Conservation (phyloP, 2,113 vertebrate species). For the Pedionomus torquatus region DNA sequence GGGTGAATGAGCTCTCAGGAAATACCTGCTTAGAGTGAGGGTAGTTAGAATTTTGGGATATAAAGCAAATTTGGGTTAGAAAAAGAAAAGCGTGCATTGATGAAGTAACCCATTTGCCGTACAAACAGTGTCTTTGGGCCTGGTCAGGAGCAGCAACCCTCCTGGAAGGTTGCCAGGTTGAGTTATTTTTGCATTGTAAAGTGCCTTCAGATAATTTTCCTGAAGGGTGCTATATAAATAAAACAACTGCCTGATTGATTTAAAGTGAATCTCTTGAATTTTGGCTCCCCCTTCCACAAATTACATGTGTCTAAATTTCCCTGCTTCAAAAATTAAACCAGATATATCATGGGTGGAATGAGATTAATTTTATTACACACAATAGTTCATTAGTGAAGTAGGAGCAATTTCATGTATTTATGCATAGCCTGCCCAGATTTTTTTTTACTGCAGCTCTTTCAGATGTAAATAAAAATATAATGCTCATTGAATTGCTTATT, state of each 20-base stretch:
- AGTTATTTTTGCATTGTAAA: conserved; percentile 34
- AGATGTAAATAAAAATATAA: conserved; percentile 65
- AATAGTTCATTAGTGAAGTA: conserved; percentile 69
- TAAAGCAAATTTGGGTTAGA: not conserved
- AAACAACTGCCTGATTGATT: conserved; percentile 30
- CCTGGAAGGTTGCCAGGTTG: not conserved
- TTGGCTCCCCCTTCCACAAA: conserved; percentile 24
- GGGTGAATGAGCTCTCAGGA: not conserved
- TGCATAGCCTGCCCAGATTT: conserved; percentile 58
- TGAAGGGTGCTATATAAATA: conserved; percentile 32
- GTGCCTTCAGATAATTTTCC: conserved; percentile 24
- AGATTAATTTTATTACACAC: conserved; percentile 71
- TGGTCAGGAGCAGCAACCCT: not conserved
- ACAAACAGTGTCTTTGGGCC: not conserved
- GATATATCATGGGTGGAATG: conserved; percentile 56
- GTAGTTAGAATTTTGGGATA: not conserved
- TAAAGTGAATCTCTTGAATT: conserved; percentile 31
- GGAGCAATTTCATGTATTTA: conserved; percentile 62
- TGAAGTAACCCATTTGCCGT: not conserved
- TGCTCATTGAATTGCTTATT: conserved; percentile 64
- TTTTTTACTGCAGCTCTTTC: conserved; percentile 67
- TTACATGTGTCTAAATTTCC: conserved; percentile 18
- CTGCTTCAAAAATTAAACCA: conserved; percentile 45
- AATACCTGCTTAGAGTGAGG: not conserved
- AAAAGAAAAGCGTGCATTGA: fast-evolving